phyloP scores from a whole-genome alignment of 1,140 invertebrate species.

The Chlorops oryzae region DNA sequence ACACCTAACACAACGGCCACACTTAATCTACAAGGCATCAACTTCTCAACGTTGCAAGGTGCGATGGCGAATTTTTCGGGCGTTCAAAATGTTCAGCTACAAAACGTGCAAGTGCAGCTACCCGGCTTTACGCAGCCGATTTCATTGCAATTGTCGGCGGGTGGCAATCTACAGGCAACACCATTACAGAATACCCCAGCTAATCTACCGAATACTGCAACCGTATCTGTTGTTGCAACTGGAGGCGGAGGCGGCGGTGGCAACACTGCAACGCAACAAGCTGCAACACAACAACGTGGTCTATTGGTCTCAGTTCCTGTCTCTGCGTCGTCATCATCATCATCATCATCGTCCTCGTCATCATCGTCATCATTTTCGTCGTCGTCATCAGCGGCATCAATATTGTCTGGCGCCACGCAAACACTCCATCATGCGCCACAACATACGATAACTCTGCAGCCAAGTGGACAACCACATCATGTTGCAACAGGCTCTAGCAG shows the following conservation, averaged over 20 bases:
- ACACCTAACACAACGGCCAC: slow-evolving; percentile 42
- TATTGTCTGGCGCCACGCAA: too few species aligned
- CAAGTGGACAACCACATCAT: slow-evolving; percentile 22
- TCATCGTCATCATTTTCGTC: too few species aligned
- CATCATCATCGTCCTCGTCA: slow-evolving; percentile 27
- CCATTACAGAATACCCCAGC: slow-evolving; percentile 48
- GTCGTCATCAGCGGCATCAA: too few species aligned
- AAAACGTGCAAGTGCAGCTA: slow-evolving; percentile 74
- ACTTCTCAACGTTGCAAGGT: slow-evolving; percentile 66
- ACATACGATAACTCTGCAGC: slow-evolving; percentile 14
- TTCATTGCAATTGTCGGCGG: slow-evolving; percentile 63
- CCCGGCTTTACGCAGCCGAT: slow-evolving; percentile 71
- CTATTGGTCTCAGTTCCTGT: slow-evolving; percentile 49
- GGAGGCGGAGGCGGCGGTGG: slow-evolving; percentile 13
- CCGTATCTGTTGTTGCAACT: slow-evolving; percentile 8
- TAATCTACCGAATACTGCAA: slow-evolving; percentile 14
- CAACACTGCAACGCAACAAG: slow-evolving; percentile 27
- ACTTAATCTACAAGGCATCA: slow-evolving; percentile 65
- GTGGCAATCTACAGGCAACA: slow-evolving; percentile 53
- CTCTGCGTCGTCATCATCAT: slow-evolving; percentile 36
- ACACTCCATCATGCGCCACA: slow-evolving; percentile 1
- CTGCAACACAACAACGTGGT: slow-evolving; percentile 29
- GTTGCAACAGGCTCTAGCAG: slow-evolving; percentile 32
- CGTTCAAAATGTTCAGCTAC: slow-evolving; percentile 73
- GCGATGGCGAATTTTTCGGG: slow-evolving; percentile 62